Percentiles rank a stretch among this genome's conserved stretches.
Evolutionary conservation across 2,888 invertebrate genomes (phyloP).

Genomic region (Caradrina clavipalpis): DNA sequence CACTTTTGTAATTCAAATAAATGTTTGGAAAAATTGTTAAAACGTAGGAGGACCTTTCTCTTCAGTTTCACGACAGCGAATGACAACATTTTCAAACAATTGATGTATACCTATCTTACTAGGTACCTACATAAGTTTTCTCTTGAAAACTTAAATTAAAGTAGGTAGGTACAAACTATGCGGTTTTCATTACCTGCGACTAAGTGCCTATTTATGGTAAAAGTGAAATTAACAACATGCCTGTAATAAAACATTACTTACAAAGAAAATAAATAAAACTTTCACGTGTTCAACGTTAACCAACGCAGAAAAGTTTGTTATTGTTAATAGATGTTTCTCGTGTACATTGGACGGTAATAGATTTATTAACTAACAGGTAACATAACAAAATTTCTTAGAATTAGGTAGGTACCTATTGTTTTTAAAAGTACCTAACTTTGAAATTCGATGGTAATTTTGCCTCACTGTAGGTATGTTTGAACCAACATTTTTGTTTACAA

Average conservation of each 20-base stretch:
- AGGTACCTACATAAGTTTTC: background rate
- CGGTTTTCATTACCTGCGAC: slow-evolving; percentile 24
- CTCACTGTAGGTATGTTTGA: no score
- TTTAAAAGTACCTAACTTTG: no score
- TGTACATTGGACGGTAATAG: no score
- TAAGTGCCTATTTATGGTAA: slow-evolving; percentile 9
- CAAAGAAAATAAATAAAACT: background rate
- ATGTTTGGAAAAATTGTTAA: background rate
- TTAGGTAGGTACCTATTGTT: no score
- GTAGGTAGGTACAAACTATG: slow-evolving; percentile 14
- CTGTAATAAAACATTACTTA: background rate
- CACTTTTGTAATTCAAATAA: slow-evolving; percentile 12
- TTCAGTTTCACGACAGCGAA: slow-evolving; percentile 15
- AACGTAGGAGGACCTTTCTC: slow-evolving; percentile 14
- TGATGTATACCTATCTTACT: background rate
- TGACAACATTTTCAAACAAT: slow-evolving; percentile 7
- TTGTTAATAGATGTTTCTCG: no score
- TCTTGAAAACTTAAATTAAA: background rate
- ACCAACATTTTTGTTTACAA: no score
- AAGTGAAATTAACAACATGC: slow-evolving; percentile 18
- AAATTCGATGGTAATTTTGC: no score
- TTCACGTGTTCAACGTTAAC: slow-evolving; percentile 8
- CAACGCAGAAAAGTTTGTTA: no score
- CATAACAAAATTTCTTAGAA: no score
- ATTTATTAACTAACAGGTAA: no score